Evolutionary conservation across 2,888 invertebrate species (phyloP).

Genomic region (Dolichomitus sp.): DNA sequence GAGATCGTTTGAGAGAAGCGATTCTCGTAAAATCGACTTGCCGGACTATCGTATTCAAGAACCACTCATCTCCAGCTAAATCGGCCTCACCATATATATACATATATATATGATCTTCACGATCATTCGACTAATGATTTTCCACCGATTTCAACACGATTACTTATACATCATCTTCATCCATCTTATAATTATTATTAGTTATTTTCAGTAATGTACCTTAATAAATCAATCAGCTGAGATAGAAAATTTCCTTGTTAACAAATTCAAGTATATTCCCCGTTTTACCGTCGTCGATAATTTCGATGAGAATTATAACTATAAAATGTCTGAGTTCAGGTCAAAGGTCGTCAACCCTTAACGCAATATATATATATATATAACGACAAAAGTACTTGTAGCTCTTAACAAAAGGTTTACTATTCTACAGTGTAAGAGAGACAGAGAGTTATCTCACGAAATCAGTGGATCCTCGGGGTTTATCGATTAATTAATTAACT

Average conservation of each 20-base stretch:
- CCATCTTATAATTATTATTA: neutral
- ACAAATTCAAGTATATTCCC: conserved; percentile 1
- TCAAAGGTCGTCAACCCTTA: conserved; percentile 42
- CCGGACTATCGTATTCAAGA: conserved; percentile 13
- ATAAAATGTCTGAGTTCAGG: conserved; percentile 15
- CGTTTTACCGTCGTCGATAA: conserved; percentile 16
- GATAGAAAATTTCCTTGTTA: neutral
- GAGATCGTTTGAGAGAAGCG: conserved; percentile 20
- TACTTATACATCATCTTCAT: neutral
- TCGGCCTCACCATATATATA: neutral
- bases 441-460: conserved; percentile 1
- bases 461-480: neutral
- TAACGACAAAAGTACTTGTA: neutral
- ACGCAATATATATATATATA: neutral
- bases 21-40: conserved; percentile 15
- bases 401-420: conserved; percentile 46
- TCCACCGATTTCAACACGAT: neutral
- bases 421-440: neutral
- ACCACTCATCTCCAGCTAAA: neutral
- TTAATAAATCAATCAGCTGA: conserved; percentile 8
- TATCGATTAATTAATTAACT: conserved; percentile 60
- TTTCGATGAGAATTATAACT: conserved; percentile 9
- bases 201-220: conserved; percentile 1
- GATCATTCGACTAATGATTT: conserved; percentile 15
- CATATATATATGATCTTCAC: neutral